A percentile compares a stretch with the other conserved stretches of the same genome.
phyloP scores from a whole-genome alignment of 2,888 invertebrate genomes.

The Agrochola litura region DNA sequence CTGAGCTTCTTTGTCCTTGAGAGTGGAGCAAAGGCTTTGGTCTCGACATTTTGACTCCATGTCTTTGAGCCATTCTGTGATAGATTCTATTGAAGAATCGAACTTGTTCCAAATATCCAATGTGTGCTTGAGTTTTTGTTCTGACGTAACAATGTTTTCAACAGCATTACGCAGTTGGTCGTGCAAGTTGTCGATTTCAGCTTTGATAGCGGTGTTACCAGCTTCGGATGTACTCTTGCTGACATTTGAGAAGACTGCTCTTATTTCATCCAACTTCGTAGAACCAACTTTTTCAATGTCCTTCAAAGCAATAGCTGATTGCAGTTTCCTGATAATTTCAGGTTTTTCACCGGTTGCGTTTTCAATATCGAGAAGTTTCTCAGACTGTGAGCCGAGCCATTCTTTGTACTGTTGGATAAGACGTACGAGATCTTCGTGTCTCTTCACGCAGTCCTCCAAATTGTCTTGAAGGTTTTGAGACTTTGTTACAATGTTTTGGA shows the following conservation, averaged over 20 bases:
- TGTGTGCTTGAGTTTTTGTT: conserved; percentile 93
- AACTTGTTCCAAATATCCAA: conserved; percentile 96
- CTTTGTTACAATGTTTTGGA: conserved; percentile 96
- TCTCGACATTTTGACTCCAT: conserved; percentile 96
- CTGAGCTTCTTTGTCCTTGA: conserved; percentile 95
- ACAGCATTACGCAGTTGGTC: conserved; percentile 92
- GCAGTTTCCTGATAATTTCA: conserved; percentile 94
- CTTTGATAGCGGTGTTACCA: conserved; percentile 93
- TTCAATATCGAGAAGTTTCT: conserved; percentile 95
- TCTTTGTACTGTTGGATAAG: conserved; percentile 94
- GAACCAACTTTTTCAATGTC: conserved; percentile 92
- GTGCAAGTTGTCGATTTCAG: conserved; percentile 93
- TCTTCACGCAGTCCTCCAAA: conserved; percentile 96
- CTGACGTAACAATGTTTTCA: conserved; percentile 92
- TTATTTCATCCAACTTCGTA: conserved; percentile 92
- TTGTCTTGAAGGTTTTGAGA: conserved; percentile 96
- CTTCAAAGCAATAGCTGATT: conserved; percentile 91
- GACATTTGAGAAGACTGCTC: conserved; percentile 92
- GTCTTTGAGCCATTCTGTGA: conserved; percentile 96
- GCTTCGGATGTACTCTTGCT: conserved; percentile 95
- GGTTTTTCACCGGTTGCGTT: conserved; percentile 96
- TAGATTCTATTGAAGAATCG: conserved; percentile 94
- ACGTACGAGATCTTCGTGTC: conserved; percentile 95
- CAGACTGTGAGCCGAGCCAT: conserved; percentile 95
- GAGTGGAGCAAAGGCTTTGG: conserved; percentile 94